phyloP scores from a whole-genome alignment of 2,888 invertebrate species.

The Patella depressa region DNA sequence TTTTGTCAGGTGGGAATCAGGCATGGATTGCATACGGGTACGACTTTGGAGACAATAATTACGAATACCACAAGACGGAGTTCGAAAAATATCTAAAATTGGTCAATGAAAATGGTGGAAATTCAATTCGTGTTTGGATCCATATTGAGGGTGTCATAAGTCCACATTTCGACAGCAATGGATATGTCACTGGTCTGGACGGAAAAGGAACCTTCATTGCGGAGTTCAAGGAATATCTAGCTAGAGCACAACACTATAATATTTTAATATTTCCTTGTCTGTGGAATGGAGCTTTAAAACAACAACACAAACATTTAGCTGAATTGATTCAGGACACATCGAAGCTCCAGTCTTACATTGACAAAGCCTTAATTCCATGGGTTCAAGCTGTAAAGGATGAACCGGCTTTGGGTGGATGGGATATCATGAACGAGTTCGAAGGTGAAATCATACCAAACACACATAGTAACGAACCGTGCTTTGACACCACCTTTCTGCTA shows the following conservation, averaged over 20 bases:
- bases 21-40: constrained; percentile 42
- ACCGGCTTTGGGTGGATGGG: constrained; percentile 61
- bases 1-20: constrained; percentile 42
- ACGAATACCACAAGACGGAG: constrained; percentile 23
- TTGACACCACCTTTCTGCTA: constrained; percentile 47
- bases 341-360: constrained; percentile 59
- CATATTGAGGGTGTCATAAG: constrained; percentile 54
- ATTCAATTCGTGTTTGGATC: constrained; percentile 52
- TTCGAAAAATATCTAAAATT: constrained; percentile 30
- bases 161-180: constrained; percentile 50
- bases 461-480: constrained; percentile 46
- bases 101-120: constrained; percentile 34
- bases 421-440: constrained; percentile 62
- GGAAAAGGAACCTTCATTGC: constrained; percentile 47
- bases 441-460: constrained; percentile 46
- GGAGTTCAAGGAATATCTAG: constrained; percentile 49
- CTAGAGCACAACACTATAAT: constrained; percentile 42
- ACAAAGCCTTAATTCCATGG: constrained; percentile 56
- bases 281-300: constrained; percentile 59
- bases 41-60: constrained; percentile 42
- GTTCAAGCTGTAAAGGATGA: constrained; percentile 52
- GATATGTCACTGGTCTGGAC: constrained; percentile 51
- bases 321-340: constrained; percentile 43
- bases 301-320: constrained; percentile 20
- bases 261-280: constrained; percentile 56